These are phyloP conservation scores for Lepeophtheirus nordmannii DNA, from an alignment of 2,888 invertebrate species.

Conservation along the genomic window DNA sequence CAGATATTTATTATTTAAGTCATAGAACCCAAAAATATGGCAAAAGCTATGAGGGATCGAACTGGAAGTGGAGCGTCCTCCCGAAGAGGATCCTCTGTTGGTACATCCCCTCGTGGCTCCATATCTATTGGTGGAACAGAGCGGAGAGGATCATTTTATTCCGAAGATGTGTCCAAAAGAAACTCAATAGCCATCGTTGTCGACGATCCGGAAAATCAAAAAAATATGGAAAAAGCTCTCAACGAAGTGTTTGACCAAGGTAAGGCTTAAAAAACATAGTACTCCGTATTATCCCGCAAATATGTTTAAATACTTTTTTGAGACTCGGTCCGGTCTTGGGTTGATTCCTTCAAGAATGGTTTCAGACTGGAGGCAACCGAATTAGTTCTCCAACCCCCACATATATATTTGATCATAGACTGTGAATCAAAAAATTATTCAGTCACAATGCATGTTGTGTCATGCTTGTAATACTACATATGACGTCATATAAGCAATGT, in stretches of 20 bases:
- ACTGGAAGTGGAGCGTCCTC: background rate
- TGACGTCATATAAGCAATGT: too few species aligned
- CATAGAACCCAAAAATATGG: background rate
- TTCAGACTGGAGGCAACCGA: too few species aligned
- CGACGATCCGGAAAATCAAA: background rate
- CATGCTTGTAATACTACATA: too few species aligned
- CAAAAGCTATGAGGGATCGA: too few species aligned
- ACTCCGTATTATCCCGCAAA: too few species aligned
- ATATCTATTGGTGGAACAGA: constrained; percentile 10
- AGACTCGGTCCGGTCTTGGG: too few species aligned
- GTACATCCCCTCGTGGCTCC: background rate
- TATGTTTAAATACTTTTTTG: too few species aligned
- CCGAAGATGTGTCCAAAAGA: constrained; percentile 11
- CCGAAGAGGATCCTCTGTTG: background rate
- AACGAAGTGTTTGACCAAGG: background rate
- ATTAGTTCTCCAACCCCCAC: too few species aligned
- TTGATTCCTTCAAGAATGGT: too few species aligned
- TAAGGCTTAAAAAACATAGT: background rate
- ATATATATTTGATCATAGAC: too few species aligned
- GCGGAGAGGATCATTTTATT: constrained; percentile 21
- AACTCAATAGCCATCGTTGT: constrained; percentile 10
- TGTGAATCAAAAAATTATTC: too few species aligned
- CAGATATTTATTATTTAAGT: background rate
- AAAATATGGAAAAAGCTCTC: background rate
- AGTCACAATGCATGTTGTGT: too few species aligned